These are phyloP conservation scores for Odontomachus brunneus DNA, from an alignment of 1,140 invertebrate genomes.

Conservation along the genomic window DNA sequence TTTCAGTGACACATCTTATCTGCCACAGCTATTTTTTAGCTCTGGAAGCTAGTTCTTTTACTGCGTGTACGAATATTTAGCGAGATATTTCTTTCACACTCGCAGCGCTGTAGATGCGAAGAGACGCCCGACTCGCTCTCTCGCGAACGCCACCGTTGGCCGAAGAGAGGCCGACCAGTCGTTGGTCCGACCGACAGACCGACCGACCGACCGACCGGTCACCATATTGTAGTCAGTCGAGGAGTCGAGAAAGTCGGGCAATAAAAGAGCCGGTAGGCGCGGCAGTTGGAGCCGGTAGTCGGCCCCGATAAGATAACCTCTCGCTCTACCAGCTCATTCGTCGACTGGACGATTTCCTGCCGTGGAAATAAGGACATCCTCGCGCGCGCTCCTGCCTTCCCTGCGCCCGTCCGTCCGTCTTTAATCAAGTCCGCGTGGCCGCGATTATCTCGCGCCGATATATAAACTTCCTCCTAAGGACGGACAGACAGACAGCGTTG, in stretches of 20 bases:
- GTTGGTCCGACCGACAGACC: no score
- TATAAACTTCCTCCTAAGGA: conserved; percentile 29
- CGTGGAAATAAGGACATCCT: conserved; percentile 71
- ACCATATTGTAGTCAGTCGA: conserved; percentile 66
- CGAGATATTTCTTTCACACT: no score
- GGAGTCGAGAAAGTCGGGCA: conserved; percentile 57
- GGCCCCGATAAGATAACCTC: conserved; percentile 74
- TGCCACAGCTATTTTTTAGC: no score
- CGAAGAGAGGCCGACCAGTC: no score
- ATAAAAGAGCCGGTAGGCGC: conserved; percentile 69
- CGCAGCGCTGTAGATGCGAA: no score
- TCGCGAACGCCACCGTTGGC: conserved; percentile 9
- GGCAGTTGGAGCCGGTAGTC: conserved; percentile 62
- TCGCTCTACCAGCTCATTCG: conserved; percentile 64
- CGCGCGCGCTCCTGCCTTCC: conserved; percentile 12
- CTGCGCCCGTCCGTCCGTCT: not conserved
- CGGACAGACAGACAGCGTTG: not conserved
- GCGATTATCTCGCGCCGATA: conserved; percentile 44
- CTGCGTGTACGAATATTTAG: no score
- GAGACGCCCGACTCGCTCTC: not conserved
- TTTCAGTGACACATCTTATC: no score
- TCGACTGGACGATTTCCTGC: conserved; percentile 70
- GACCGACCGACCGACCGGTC: conserved; percentile 57
- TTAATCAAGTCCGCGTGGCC: conserved; percentile 35
- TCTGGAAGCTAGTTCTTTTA: no score